Evolutionary conservation across 1,140 invertebrate species (phyloP), one percentile per base, ranked within the genome.

Genomic region (Caligus rogercresseyi): DNA sequence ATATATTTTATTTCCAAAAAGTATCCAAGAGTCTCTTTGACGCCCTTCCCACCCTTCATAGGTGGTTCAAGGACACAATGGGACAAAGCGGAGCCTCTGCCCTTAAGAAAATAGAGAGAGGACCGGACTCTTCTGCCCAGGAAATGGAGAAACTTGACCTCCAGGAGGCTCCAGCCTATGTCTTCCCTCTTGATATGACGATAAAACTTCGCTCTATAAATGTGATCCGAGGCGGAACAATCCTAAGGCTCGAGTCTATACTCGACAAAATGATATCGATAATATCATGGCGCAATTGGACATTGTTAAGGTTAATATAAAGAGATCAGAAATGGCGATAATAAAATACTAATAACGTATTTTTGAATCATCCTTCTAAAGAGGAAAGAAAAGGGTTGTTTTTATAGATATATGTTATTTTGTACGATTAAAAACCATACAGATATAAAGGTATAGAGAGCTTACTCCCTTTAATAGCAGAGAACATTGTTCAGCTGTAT

Each of bases 211-310:
- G n/a, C 14, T 56, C 16, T 89, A 89, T 68, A 86, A 85, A 69
- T 80, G 81, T 64, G 85, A 88, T 74, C 80, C 84, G 1, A 82
- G 81, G 62, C 75, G 84, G 56, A 83, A 85, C 66, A 86, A 83
- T 66, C 80, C 83, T 1, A 78, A 78, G 68, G 83, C 79, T 69
- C 79, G 81, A 64, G 73, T 82, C 15, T 88, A 80, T 67, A 89
- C 86, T 0, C 81, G 79, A 66, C 84, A 87, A 69, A 74, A 79
- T 43, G 83, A 87, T 67, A 79, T 89, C 54, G 81, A 85, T 66
- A 73, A 54, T 15, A 52, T 65, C 52, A 51, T 52, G 52, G 58
- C 13, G n/a, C 65, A 61, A 25, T 70, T 71, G 19, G 18, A 65
- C 16, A 58, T 64, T 14, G 56, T 59, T 25, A 31, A 67, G 65